Conservation (phyloP, 2,113 vertebrate species). For the Apus apus region DNA sequence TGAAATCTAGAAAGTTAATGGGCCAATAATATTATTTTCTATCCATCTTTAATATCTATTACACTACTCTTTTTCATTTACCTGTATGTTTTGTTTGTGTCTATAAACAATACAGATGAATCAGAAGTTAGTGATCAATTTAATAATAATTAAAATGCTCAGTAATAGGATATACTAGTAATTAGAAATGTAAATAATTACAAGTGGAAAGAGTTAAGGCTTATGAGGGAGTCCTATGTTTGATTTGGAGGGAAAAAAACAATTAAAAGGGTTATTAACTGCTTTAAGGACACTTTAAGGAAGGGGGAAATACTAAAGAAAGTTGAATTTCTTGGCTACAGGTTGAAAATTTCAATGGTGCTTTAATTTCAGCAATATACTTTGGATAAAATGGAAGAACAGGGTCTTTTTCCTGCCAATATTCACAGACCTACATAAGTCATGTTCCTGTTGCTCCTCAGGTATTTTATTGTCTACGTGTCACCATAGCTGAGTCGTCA, state of each 20-base stretch:
- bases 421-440: neutral
- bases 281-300: neutral
- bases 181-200: neutral
- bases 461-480: neutral
- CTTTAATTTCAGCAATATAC: neutral
- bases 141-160: neutral
- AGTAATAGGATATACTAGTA: neutral
- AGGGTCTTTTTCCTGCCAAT: neutral
- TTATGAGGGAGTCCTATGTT: neutral
- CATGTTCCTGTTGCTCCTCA: neutral
- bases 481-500: neutral
- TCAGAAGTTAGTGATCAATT: neutral
- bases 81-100: neutral
- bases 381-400: neutral
- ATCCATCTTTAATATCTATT: neutral
- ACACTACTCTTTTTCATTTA: neutral
- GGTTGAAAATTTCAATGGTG: neutral
- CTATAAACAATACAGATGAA: neutral
- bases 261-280: neutral
- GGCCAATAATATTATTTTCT: neutral
- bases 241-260: neutral
- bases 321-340: neutral
- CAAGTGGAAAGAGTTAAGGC: neutral
- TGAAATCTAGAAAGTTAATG: neutral
- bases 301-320: neutral